Evolutionary conservation across 1,140 invertebrate species (phyloP).

Genomic region (Anastatus disparis): DNA sequence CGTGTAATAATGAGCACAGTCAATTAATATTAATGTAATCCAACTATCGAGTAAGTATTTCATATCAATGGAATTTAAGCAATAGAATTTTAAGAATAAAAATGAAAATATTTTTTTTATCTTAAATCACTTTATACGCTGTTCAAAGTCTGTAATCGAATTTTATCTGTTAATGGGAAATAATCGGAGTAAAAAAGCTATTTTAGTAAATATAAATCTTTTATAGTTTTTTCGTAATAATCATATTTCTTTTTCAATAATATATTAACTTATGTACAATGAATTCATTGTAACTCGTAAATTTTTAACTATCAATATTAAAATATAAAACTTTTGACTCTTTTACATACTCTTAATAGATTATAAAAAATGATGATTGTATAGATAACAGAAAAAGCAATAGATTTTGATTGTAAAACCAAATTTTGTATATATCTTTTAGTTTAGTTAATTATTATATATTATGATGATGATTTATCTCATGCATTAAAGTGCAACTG

Average conservation of each 20-base stretch:
- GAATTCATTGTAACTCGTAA: too few relatives aligned
- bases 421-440: constrained; percentile 38
- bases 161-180: neutral
- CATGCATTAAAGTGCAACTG: constrained; percentile 7
- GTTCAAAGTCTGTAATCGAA: neutral
- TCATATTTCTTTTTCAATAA: too few relatives aligned
- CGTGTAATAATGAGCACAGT: constrained; percentile 26
- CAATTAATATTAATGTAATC: constrained; percentile 34
- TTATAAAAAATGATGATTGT: too few relatives aligned
- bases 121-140: neutral
- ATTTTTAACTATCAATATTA: too few relatives aligned
- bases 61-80: constrained; percentile 18
- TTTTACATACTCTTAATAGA: too few relatives aligned
- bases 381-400: constrained; percentile 13
- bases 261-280: too few relatives aligned
- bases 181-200: too few relatives aligned
- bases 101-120: neutral
- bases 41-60: constrained; percentile 21
- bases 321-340: too few relatives aligned
- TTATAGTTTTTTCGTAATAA: neutral
- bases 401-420: constrained; percentile 18
- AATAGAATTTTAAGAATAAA: neutral
- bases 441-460: constrained; percentile 5
- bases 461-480: constrained; percentile 21
- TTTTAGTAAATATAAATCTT: neutral